Percentiles rank a stretch among this genome's conserved stretches.
phyloP scores from a whole-genome alignment of 2,797 vertebrate genomes.

The Euthynnus affinis region DNA sequence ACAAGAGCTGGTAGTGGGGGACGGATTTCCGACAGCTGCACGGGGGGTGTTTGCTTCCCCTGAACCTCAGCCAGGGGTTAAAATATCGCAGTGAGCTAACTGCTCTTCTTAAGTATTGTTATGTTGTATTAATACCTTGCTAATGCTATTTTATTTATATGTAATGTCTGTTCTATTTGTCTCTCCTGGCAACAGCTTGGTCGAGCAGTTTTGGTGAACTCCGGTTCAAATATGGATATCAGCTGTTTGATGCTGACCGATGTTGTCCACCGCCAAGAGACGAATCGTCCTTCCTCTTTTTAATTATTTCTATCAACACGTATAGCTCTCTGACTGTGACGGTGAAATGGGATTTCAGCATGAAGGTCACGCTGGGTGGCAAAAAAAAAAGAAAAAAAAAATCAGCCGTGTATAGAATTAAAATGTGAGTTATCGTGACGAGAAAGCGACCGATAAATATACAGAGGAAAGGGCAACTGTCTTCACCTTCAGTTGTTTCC shows the following conservation, averaged over 20 bases:
- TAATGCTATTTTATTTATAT: background rate
- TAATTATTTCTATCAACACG: background rate
- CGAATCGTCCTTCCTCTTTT: background rate
- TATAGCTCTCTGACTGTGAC: background rate
- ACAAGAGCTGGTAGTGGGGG: slow-evolving; percentile 1
- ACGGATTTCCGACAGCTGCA: slow-evolving; percentile 59
- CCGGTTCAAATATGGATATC: background rate
- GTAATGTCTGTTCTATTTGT: background rate
- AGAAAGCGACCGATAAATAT: background rate
- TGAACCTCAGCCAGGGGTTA: slow-evolving; percentile 32
- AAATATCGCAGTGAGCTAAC: slow-evolving; percentile 23
- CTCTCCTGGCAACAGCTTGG: background rate
- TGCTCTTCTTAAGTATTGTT: slow-evolving; percentile 6
- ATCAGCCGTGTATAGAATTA: background rate
- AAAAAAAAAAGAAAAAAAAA: too few relatives aligned
- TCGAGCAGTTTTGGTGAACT: background rate
- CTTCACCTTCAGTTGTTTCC: background rate
- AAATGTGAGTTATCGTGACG: slow-evolving; percentile 2
- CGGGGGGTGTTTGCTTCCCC: background rate
- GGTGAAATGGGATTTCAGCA: background rate
- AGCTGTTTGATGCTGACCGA: background rate
- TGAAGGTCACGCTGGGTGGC: background rate
- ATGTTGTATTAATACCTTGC: background rate
- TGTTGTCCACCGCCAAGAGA: background rate
- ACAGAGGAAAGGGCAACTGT: background rate